Conservation (phyloP, 2,113 vertebrate species). For the Oreochromis aureus region DNA sequence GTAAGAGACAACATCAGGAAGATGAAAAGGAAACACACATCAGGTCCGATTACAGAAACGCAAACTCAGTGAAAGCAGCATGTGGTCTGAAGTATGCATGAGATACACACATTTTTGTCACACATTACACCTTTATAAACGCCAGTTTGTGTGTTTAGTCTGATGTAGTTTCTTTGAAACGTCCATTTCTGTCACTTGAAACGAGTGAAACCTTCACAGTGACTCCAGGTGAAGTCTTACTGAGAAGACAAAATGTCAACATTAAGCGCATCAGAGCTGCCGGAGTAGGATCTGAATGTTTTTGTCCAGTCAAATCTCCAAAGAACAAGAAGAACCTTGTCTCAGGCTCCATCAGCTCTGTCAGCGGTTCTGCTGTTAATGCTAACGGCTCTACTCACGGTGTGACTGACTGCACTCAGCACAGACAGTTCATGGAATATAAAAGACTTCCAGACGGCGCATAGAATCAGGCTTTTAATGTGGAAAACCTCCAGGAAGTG, state of each 20-base stretch:
- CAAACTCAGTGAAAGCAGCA: not conserved
- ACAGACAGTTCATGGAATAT: not conserved
- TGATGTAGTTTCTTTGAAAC: not conserved
- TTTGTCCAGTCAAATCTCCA: not conserved
- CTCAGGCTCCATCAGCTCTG: not conserved
- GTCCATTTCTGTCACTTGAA: not conserved
- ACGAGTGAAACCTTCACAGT: not conserved
- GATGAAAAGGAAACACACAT: not conserved
- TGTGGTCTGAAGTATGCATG: not conserved
- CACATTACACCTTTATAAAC: not conserved
- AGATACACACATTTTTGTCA: not conserved
- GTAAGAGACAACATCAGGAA: not conserved
- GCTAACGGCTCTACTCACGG: not conserved
- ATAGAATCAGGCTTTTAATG: not conserved
- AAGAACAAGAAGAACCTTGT: not conserved
- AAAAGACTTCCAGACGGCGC: not conserved
- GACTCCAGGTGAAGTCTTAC: not conserved
- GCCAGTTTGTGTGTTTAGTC: not conserved
- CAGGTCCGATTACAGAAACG: not conserved
- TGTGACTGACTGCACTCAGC: not conserved
- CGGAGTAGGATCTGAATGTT: not conserved
- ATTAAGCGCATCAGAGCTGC: not conserved
- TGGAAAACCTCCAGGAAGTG: not conserved
- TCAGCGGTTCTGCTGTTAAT: not conserved
- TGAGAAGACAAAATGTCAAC: not conserved